A percentile compares a stretch with the other conserved stretches of the same genome.
Evolutionary conservation across 2,888 invertebrate genomes (phyloP).

Genomic region (Liodrosophila aerea): DNA sequence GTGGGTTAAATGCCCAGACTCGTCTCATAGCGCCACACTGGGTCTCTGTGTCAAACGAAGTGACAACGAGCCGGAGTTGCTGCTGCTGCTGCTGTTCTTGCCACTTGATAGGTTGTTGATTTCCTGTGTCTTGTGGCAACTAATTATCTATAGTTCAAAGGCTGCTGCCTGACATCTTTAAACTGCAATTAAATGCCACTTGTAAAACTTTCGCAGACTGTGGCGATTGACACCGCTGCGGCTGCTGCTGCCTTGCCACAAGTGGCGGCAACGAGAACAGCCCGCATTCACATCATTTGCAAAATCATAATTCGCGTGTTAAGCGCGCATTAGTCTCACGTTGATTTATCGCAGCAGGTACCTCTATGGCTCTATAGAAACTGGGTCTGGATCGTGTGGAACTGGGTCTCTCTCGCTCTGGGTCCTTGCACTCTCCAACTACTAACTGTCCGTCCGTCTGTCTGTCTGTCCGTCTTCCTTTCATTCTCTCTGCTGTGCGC

Average conservation of each 20-base stretch:
- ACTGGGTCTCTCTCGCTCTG: constrained; percentile 31
- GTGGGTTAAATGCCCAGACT: constrained; percentile 71
- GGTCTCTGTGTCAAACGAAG: constrained; percentile 54
- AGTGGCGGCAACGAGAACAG: constrained; percentile 5
- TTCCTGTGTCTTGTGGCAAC: constrained; percentile 52
- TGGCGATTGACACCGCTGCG: constrained; percentile 69
- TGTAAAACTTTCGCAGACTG: constrained; percentile 12
- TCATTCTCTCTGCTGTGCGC: constrained; percentile 3
- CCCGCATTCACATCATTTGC: constrained; percentile 66
- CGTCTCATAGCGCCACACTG: constrained; percentile 26
- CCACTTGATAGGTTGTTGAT: constrained; percentile 63
- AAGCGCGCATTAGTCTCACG: constrained; percentile 80
- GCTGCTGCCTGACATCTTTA: constrained; percentile 60
- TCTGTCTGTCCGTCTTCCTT: neutral
- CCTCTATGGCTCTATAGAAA: constrained; percentile 47
- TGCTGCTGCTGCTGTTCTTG: constrained; percentile 37
- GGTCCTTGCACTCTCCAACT: constrained; percentile 14
- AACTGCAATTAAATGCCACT: constrained; percentile 70
- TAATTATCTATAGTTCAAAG: constrained; percentile 70
- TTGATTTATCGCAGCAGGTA: constrained; percentile 79
- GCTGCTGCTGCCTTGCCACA: neutral
- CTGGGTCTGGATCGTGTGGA: constrained; percentile 57
- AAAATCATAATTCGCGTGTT: constrained; percentile 81
- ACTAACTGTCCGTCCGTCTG: neutral
- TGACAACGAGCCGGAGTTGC: neutral